Conservation (phyloP, 2,113 vertebrate genomes). For the Henicopernis longicauda region DNA sequence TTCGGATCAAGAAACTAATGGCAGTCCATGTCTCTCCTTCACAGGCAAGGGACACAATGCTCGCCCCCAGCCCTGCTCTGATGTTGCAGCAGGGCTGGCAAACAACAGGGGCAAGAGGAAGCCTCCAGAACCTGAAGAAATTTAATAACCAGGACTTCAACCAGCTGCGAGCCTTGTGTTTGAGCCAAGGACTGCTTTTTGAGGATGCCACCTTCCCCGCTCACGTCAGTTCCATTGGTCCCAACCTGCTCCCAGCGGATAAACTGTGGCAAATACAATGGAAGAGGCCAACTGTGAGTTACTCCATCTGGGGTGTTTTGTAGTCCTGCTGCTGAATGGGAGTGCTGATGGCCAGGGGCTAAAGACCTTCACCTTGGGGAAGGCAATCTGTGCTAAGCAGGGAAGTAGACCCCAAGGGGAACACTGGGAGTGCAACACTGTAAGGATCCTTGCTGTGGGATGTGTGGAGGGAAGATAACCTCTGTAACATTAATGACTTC, state of each 20-base stretch:
- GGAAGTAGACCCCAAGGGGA: background rate
- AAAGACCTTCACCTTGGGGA: background rate
- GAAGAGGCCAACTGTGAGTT: slow-evolving; percentile 72
- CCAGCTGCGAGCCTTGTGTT: slow-evolving; percentile 26
- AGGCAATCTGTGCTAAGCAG: background rate
- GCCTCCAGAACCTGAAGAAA: background rate
- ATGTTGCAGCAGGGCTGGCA: background rate
- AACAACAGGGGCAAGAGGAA: background rate
- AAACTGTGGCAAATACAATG: slow-evolving; percentile 10
- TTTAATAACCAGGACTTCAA: slow-evolving; percentile 72
- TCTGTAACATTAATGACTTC: background rate
- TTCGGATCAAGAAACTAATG: background rate
- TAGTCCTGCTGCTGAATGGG: background rate
- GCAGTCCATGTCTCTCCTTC: background rate
- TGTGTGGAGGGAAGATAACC: background rate
- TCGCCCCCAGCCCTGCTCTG: background rate
- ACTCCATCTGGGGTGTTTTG: rapidly evolving
- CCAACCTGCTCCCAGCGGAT: slow-evolving; percentile 5
- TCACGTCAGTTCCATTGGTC: slow-evolving; percentile 53
- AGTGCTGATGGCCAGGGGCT: background rate
- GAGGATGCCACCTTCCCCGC: slow-evolving; percentile 70
- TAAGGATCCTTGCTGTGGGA: background rate
- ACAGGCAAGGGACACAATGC: background rate
- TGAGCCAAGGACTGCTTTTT: slow-evolving; percentile 57
- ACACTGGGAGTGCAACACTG: background rate